phyloP scores from a whole-genome alignment of 2,797 vertebrate genomes.

The Philypnodon macrostomus region DNA sequence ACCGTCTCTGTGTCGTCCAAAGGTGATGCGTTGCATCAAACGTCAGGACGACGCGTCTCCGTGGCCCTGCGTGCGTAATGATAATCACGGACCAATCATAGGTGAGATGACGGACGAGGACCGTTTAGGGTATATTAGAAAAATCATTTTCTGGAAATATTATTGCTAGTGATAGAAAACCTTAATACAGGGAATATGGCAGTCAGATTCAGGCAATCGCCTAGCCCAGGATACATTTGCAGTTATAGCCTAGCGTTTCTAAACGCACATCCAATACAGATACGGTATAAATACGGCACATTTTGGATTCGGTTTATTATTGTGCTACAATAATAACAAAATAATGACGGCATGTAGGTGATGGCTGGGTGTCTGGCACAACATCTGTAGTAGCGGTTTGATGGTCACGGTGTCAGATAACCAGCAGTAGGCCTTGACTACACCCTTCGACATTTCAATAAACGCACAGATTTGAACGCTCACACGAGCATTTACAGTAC shows the following conservation, averaged over 20 bases:
- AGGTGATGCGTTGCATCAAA: conserved; percentile 58
- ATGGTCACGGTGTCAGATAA: conserved; percentile 30
- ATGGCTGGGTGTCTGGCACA: not conserved
- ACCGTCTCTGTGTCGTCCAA: conserved; percentile 47
- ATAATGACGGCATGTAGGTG: not conserved
- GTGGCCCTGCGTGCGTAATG: conserved; percentile 59
- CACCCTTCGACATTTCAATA: conserved; percentile 36
- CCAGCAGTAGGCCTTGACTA: conserved; percentile 51
- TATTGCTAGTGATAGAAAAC: not conserved
- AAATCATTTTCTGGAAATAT: conserved; percentile 36
- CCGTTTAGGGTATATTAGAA: conserved; percentile 50
- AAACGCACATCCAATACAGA: not conserved
- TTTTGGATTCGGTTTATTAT: not conserved
- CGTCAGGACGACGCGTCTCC: conserved; percentile 53
- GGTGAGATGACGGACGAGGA: conserved; percentile 57
- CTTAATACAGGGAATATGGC: rapidly evolving
- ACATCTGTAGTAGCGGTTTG: conserved; percentile 27
- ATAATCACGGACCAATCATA: conserved; percentile 60
- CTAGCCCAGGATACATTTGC: conserved; percentile 1
- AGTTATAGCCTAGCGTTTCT: not conserved
- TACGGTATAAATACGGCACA: not conserved
- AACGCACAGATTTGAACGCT: not conserved
- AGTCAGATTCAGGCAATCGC: not conserved
- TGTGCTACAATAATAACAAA: not conserved
- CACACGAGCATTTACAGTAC: not conserved